A percentile compares a stretch with the other conserved stretches of the same genome.
Conservation (phyloP, 2,888 invertebrate species). For the Macaria notata region DNA sequence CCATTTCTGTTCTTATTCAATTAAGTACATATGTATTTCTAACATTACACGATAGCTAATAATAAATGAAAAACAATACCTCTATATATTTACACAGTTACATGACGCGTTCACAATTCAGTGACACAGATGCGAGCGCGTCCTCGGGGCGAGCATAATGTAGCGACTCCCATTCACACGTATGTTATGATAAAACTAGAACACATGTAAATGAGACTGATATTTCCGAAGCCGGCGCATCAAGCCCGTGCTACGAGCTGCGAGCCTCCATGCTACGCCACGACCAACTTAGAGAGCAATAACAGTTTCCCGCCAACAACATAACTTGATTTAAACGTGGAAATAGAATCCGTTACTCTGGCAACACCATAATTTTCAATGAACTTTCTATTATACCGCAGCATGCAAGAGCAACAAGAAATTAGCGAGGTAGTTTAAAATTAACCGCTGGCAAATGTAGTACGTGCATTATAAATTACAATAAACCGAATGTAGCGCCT, state of each 20-base stretch:
- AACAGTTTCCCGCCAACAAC: slow-evolving; percentile 35
- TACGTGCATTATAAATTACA: slow-evolving; percentile 10
- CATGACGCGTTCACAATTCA: too few relatives aligned
- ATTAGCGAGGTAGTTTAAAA: slow-evolving; percentile 9
- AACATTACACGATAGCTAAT: too few relatives aligned
- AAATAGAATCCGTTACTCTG: slow-evolving; percentile 7
- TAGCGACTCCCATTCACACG: slow-evolving; percentile 29
- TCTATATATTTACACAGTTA: too few relatives aligned
- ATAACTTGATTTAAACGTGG: slow-evolving; percentile 34
- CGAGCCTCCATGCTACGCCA: slow-evolving; percentile 31
- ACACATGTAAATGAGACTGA: slow-evolving; percentile 46
- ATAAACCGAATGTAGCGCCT: slow-evolving; percentile 8
- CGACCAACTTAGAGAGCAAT: slow-evolving; percentile 50
- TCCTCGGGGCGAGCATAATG: slow-evolving; percentile 21
- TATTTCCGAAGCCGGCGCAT: slow-evolving; percentile 45
- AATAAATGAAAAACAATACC: too few relatives aligned
- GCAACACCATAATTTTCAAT: slow-evolving; percentile 5
- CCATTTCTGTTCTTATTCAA: too few relatives aligned
- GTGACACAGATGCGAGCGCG: too few relatives aligned
- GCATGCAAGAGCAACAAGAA: slow-evolving; percentile 11
- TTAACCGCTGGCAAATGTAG: slow-evolving; percentile 7
- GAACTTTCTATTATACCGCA: slow-evolving; percentile 7
- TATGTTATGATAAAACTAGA: slow-evolving; percentile 32
- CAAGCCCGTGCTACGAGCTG: slow-evolving; percentile 23
- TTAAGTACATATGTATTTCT: too few relatives aligned